Base-by-base conservation (phyloP, 2,113 vertebrate genomes). In the Paralichthys olivaceus region DNA sequence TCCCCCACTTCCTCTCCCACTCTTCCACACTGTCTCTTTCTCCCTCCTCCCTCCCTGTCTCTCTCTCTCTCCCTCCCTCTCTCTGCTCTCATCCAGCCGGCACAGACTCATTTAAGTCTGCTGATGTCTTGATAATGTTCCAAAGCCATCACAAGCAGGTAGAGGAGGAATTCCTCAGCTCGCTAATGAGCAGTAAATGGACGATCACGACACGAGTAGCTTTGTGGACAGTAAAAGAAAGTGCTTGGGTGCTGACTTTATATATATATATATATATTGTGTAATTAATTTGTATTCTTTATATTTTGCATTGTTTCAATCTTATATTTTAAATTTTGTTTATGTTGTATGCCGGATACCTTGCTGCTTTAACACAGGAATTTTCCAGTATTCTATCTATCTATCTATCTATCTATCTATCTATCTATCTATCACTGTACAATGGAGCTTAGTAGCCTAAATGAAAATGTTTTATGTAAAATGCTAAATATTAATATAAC, bases 91-190 rank as follows among this genome's bases (percentile, higher is more conserved):
- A 68, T 81, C 63, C 72, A 86, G 73, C 68, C 75, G 64, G 77
- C 68, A 58, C 80, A 91, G 80, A 79, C 88, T 90, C 84, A 85
- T 91, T 87, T 90, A 66, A 84, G 67, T 77, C 77, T 77, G 83
- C 83, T 89, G 89, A 90, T 87, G 85, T 86, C 89, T 91, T 90
- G 81, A 88, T 90, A 86, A 87, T 72, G 67, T 75, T 86, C 75
- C 75, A 83, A 71, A 85, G 78, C 84, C 68, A 83, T 87, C 81
- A 70, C 63, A 61, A 80, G 72, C 80, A 88, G 85, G 83, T 89
- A 83, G 61, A 84, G 84, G 47, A 83, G 72, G 77, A 80, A 87
- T 82, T 87, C 72, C 74, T 90, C 84, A 85, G 70, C 72, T 71
- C 32, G 37, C 55, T 84, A 65, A 82, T 72, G 65, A 76, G 37